These are phyloP conservation scores for Imbricaverruca yamaguchii DNA, from an alignment of 2,888 invertebrate genomes.

Conservation along the genomic window DNA sequence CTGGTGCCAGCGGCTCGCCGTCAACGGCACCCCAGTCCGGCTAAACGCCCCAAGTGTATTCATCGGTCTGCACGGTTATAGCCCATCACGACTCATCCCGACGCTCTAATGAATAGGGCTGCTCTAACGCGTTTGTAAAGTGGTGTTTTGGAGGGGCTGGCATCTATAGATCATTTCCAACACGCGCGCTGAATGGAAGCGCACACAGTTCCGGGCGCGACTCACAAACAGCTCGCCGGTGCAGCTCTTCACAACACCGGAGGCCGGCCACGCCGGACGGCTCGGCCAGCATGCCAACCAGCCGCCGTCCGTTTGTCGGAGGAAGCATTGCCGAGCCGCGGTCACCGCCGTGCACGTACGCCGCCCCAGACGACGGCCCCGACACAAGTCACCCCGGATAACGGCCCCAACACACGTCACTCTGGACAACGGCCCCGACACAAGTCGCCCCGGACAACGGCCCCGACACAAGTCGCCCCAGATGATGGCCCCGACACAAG, in stretches of 20 bases:
- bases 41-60: conserved; percentile 13
- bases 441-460: too few relatives aligned
- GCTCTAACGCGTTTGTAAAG: conserved; percentile 14
- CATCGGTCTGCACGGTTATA: background rate
- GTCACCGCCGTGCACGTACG: too few relatives aligned
- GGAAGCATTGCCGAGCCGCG: background rate
- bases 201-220: background rate
- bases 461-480: too few relatives aligned
- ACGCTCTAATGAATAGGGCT: background rate
- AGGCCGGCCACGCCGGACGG: background rate
- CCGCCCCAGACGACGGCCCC: too few relatives aligned
- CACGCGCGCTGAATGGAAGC: background rate
- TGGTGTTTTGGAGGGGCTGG: background rate
- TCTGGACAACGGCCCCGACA: too few relatives aligned
- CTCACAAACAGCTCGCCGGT: background rate
- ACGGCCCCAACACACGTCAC: too few relatives aligned
- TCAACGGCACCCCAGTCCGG: background rate
- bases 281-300: background rate
- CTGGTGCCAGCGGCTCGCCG: too few relatives aligned
- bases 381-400: too few relatives aligned
- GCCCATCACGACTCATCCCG: background rate
- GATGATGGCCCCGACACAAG: too few relatives aligned
- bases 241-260: background rate
- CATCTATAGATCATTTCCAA: background rate
- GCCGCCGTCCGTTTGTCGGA: background rate